Conservation (phyloP, 2,888 invertebrate species). For the Esperia sulphurella region DNA sequence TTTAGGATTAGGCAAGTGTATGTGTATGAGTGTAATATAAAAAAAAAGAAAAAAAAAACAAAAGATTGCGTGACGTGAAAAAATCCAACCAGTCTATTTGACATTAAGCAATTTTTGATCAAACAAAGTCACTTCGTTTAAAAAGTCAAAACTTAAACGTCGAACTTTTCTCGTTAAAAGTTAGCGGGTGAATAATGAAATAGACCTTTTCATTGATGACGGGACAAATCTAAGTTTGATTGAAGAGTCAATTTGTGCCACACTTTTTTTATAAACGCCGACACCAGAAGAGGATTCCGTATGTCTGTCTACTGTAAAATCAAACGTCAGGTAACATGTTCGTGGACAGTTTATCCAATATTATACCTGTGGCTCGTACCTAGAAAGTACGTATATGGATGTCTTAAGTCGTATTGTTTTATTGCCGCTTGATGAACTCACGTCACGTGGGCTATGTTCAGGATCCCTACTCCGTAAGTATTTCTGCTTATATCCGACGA, state of each 20-base stretch:
- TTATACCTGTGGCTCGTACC: too few species aligned
- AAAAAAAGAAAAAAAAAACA: not conserved
- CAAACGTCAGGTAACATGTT: not conserved
- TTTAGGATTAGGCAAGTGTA: too few species aligned
- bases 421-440: too few species aligned
- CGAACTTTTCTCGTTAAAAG: conserved; percentile 39
- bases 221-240: conserved; percentile 14
- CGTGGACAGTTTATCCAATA: too few species aligned
- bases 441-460: too few species aligned
- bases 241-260: not conserved
- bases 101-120: conserved; percentile 16
- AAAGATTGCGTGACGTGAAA: not conserved
- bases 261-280: not conserved
- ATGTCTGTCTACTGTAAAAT: too few species aligned
- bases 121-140: conserved; percentile 21
- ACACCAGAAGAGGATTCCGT: not conserved
- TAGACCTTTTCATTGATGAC: conserved; percentile 25
- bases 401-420: too few species aligned
- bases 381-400: too few species aligned
- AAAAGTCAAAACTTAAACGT: conserved; percentile 25
- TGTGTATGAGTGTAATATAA: not conserved
- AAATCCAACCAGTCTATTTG: not conserved
- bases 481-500: too few species aligned
- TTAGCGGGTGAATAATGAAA: conserved; percentile 34
- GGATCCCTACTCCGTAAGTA: too few species aligned